These are phyloP conservation scores for Rhagophthalmus giganteus DNA, from an alignment of 2,888 invertebrate species.

Conservation along the genomic window DNA sequence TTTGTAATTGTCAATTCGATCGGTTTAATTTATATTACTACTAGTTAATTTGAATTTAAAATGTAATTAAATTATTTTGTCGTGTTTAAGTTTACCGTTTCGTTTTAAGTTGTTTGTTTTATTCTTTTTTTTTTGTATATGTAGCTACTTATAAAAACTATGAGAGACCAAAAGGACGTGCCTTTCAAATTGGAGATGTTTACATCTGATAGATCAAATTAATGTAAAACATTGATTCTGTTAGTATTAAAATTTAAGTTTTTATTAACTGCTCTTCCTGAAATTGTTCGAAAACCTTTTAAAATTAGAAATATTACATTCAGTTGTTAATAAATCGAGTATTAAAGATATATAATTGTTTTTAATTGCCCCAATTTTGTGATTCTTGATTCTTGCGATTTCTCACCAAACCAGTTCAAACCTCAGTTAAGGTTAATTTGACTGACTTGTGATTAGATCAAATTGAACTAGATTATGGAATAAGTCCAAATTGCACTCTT, in stretches of 20 bases:
- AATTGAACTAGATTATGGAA: too few species aligned
- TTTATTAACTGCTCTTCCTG: background rate
- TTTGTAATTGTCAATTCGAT: too few species aligned
- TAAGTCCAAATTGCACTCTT: background rate
- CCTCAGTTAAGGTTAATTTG: too few species aligned
- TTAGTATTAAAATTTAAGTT: background rate
- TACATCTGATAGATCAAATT: slow-evolving; percentile 4
- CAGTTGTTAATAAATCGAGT: slow-evolving; percentile 9
- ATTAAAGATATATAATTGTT: slow-evolving; percentile 2
- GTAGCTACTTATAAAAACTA: slow-evolving; percentile 11
- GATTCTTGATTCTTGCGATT: background rate
- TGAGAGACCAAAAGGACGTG: slow-evolving; percentile 29
- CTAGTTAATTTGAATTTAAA: too few species aligned
- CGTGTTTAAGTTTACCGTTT: slow-evolving; percentile 1
- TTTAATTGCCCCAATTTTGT: background rate
- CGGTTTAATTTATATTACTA: too few species aligned
- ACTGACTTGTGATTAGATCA: too few species aligned
- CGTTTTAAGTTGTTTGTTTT: slow-evolving; percentile 5
- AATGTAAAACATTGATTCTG: slow-evolving; percentile 2
- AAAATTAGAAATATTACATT: slow-evolving; percentile 8
- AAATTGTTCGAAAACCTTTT: background rate
- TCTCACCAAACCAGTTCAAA: background rate
- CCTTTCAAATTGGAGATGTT: slow-evolving; percentile 25
- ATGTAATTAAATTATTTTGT: slow-evolving; percentile 26
- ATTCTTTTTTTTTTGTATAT: slow-evolving; percentile 1